A percentile compares a stretch with the other conserved stretches of the same genome.
These are phyloP conservation scores for Varroa destructor DNA, from an alignment of 1,140 invertebrate genomes.

Conservation along the genomic window DNA sequence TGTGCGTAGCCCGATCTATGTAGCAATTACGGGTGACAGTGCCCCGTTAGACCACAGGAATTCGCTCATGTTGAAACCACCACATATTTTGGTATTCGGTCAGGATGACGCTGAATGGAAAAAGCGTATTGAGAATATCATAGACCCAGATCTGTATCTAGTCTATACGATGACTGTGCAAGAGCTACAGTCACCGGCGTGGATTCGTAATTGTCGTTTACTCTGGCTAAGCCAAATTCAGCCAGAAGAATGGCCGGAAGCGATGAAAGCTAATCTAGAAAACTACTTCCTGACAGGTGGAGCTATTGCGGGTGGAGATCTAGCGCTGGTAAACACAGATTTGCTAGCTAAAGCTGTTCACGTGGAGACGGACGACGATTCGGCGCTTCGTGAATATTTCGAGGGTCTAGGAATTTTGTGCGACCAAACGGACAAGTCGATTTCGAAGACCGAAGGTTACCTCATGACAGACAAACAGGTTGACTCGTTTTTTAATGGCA, in stretches of 20 bases:
- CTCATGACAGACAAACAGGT: slow-evolving; percentile 4
- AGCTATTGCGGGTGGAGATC: neutral
- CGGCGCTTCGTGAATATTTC: neutral
- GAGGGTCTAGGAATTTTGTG: slow-evolving; percentile 4
- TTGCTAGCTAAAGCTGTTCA: neutral
- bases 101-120: slow-evolving; percentile 17
- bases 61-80: slow-evolving; percentile 27
- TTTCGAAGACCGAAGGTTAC: slow-evolving; percentile 15
- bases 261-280: neutral
- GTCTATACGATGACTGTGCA: slow-evolving; percentile 20
- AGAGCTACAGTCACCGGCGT: slow-evolving; percentile 19
- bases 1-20: no score
- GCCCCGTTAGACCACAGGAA: no score
- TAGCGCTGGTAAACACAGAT: neutral
- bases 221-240: neutral
- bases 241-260: neutral
- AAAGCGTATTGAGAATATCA: neutral
- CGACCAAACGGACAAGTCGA: neutral
- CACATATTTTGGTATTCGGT: slow-evolving; percentile 29
- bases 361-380: neutral
- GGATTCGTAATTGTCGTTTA: slow-evolving; percentile 10
- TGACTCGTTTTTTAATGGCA: slow-evolving; percentile 34
- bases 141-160: slow-evolving; percentile 19
- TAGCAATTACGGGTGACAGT: no score
- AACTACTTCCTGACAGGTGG: neutral